Evolutionary conservation across 1,140 invertebrate genomes (phyloP), one percentile per base, ranked within the genome.

Genomic region (Papilio machaon): DNA sequence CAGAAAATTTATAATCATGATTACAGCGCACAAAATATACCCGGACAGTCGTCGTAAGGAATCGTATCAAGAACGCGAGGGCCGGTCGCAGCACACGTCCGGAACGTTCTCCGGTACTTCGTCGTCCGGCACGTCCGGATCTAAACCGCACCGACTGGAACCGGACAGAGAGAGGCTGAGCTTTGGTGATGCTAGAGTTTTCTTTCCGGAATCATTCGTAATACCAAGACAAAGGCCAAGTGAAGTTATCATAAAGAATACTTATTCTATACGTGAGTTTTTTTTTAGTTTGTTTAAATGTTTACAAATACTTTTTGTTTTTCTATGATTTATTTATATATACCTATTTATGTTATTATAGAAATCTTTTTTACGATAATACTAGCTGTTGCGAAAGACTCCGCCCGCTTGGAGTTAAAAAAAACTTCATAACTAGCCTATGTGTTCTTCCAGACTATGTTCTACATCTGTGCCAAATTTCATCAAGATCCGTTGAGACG

Each of bases 71-170:
- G 91, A 91, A 0, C 84, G 91, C 5, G 91, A 93, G 7, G 60
- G 86, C 0, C 89, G 91, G 0, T 89, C 90, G 0, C 89, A 91
- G 80, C 90, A 92, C 81, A 92, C 89, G 15, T 91, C 91, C 6
- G 94, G 93, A 7, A 94, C 93, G 0, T 94, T 94, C 83, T 95
- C 94, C 1, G 94, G 92, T 0, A 95, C 94, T 10, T 95, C 94
- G 0, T 95, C 94, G 0, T 94, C 94, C 2, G 94, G 94, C 0
- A 95, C 94, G 8, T 95, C 94, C 6, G 94, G 94, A 11, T 95
- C 94, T 30, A 93, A 93, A 79, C 88, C 88, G 35, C 92, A 91
- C 67, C 91, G 90, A 73, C 87, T 88, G 0, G 93, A 94, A 80
- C 88, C 89, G 38, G 88, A 91, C n/a, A 82, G 88, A 46, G 87